These are phyloP conservation scores for Hemaris fuciformis DNA, from an alignment of 2,888 invertebrate species.

Conservation along the genomic window DNA sequence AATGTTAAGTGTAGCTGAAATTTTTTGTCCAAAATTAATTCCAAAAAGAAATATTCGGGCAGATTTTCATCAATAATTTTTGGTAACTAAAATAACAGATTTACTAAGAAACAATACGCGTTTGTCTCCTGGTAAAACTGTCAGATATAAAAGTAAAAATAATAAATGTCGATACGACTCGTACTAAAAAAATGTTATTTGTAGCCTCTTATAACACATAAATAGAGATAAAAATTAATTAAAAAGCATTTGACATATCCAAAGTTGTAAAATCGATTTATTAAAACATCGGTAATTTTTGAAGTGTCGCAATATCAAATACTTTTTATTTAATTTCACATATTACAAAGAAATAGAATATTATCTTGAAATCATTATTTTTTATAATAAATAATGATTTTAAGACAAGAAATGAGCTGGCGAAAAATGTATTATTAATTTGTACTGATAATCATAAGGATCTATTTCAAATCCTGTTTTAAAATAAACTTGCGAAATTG, in stretches of 20 bases:
- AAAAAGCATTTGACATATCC: not conserved
- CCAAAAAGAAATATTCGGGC: not conserved
- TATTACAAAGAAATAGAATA: not conserved
- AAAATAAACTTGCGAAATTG: too few relatives aligned
- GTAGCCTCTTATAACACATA: conserved; percentile 3
- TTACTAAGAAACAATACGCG: not conserved
- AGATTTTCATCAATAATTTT: not conserved
- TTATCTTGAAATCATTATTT: not conserved
- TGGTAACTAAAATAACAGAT: not conserved
- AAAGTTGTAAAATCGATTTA: not conserved
- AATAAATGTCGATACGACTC: not conserved
- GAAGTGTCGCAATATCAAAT: not conserved
- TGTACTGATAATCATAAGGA: too few relatives aligned
- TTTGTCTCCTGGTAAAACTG: not conserved
- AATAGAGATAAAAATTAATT: not conserved
- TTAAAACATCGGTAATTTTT: too few relatives aligned
- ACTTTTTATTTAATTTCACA: not conserved
- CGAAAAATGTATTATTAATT: not conserved
- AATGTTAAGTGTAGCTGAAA: not conserved
- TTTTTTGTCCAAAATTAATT: too few relatives aligned
- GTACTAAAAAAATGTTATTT: not conserved
- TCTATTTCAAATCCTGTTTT: too few relatives aligned
- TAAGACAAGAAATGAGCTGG: not conserved
- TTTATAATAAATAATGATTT: not conserved
- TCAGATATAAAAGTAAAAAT: not conserved